phyloP scores from a whole-genome alignment of 1,140 invertebrate species.

The Asobara japonica region DNA sequence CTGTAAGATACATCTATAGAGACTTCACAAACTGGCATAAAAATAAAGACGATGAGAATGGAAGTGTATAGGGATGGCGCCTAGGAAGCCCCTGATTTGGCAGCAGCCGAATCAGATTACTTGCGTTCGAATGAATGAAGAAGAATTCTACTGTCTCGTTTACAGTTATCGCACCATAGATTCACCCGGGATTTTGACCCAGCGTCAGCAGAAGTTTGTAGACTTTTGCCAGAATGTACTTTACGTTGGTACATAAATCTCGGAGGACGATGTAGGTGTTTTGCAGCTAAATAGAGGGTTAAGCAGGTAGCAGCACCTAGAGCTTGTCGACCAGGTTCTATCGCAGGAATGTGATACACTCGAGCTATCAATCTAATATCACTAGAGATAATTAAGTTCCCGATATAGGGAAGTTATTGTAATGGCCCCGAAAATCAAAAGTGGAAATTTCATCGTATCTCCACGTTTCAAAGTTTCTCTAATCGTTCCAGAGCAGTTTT shows the following conservation, averaged over 20 bases:
- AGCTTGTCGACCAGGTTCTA: too few species aligned
- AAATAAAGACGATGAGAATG: conserved; percentile 10
- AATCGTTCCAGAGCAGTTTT: too few species aligned
- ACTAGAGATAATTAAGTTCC: too few species aligned
- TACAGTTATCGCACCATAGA: not conserved
- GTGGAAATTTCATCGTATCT: too few species aligned
- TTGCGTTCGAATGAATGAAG: conserved; percentile 11
- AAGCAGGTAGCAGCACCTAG: too few species aligned
- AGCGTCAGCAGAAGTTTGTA: not conserved
- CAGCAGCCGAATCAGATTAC: conserved; percentile 25
- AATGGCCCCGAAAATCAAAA: too few species aligned
- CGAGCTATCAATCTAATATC: too few species aligned
- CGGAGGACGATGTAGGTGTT: too few species aligned
- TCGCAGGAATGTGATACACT: too few species aligned
- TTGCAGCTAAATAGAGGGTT: too few species aligned
- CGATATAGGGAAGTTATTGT: too few species aligned
- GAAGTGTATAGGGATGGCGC: not conserved
- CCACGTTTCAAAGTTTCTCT: too few species aligned
- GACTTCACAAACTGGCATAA: not conserved
- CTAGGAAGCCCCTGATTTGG: conserved; percentile 24
- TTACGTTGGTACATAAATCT: not conserved
- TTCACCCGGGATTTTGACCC: not conserved
- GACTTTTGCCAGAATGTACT: not conserved
- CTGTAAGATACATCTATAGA: conserved; percentile 2
- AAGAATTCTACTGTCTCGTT: not conserved